Evolutionary conservation across 2,113 vertebrate species (phyloP).

Genomic region (Vombatus ursinus): DNA sequence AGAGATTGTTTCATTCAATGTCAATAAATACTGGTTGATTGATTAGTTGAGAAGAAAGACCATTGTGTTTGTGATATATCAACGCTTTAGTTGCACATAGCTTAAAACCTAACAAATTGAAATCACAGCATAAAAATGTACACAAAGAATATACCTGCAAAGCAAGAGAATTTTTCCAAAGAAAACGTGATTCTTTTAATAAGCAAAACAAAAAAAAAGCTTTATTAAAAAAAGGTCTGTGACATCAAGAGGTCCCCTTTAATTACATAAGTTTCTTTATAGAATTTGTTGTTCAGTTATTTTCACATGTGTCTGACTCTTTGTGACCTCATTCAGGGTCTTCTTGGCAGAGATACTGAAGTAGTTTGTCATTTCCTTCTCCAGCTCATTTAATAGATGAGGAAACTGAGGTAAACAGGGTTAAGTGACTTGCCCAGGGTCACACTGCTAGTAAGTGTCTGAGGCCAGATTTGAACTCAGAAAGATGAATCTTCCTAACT

Average conservation of each 20-base stretch:
- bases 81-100: not conserved
- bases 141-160: not conserved
- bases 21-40: not conserved
- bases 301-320: not conserved
- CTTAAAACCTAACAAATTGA: not conserved
- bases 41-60: not conserved
- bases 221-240: not conserved
- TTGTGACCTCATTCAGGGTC: not conserved
- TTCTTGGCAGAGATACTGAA: not conserved
- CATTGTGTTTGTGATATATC: not conserved
- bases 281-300: not conserved
- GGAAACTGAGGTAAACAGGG: not conserved
- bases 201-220: not conserved
- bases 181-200: not conserved
- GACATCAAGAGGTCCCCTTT: not conserved
- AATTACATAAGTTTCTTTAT: not conserved
- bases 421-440: not conserved
- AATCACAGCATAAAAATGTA: not conserved
- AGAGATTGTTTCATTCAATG: not conserved
- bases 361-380: not conserved
- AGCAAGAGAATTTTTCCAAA: not conserved
- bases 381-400: not conserved
- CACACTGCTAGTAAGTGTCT: not conserved
- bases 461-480: not conserved
- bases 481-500: not conserved